These are phyloP conservation scores for Seriola rivoliana DNA, from an alignment of 2,113 vertebrate species.

Conservation along the genomic window DNA sequence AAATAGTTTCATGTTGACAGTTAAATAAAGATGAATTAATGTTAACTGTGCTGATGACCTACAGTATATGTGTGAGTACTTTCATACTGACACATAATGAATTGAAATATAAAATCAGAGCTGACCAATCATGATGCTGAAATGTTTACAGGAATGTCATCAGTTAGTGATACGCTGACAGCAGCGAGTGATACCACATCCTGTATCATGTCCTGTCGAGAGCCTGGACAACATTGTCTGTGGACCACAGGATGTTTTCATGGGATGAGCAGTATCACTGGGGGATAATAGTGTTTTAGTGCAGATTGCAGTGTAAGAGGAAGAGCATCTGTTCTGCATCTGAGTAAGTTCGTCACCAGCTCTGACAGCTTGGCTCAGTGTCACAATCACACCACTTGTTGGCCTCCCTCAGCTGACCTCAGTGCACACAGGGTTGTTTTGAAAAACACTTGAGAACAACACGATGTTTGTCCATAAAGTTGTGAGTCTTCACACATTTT, in stretches of 20 bases:
- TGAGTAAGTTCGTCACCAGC: constrained; percentile 63
- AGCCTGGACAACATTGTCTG: constrained; percentile 61
- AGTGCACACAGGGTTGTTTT: constrained; percentile 9
- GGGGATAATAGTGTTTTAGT: constrained; percentile 73
- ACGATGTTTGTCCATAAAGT: background rate
- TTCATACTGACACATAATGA: background rate
- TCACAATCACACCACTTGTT: constrained; percentile 46
- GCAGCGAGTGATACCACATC: constrained; percentile 58
- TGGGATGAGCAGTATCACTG: constrained; percentile 76
- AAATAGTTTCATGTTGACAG: background rate
- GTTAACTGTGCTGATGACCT: background rate
- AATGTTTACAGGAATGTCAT: constrained; percentile 57
- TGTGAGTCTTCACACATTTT: background rate
- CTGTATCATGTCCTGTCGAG: constrained; percentile 70
- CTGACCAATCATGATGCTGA: constrained; percentile 26
- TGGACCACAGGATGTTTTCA: constrained; percentile 76
- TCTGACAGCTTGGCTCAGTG: constrained; percentile 73
- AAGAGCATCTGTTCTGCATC: constrained; percentile 77
- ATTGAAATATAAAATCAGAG: constrained; percentile 2
- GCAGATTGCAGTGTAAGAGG: constrained; percentile 68
- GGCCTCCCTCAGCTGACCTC: constrained; percentile 36
- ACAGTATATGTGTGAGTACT: background rate
- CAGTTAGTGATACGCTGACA: constrained; percentile 73
- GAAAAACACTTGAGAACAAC: background rate
- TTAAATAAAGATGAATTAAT: background rate